Evolutionary conservation across 92 coral and sea anemone genomes (phyloP).

Genomic region (Zoanthus sansibaricus): DNA sequence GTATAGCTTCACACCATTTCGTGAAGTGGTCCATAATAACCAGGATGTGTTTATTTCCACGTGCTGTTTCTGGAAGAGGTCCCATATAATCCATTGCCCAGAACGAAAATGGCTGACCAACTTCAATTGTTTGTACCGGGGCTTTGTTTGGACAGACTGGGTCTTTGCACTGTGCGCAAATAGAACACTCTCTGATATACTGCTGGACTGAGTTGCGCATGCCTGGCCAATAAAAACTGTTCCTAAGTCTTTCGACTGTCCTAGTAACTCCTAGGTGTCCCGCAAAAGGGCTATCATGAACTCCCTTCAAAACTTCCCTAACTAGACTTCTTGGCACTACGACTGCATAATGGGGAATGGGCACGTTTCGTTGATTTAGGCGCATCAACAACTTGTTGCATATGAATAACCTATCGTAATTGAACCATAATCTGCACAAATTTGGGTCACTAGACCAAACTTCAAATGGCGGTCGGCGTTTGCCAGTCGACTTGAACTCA

Average conservation of each 20-base stretch:
- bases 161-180: constrained; percentile 32
- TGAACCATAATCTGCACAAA: too few relatives aligned
- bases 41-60: constrained; percentile 56
- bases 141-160: constrained; percentile 45
- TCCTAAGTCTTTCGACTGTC: constrained; percentile 32
- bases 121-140: constrained; percentile 42
- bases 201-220: constrained; percentile 43
- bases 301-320: too few relatives aligned
- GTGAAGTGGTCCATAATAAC: constrained; percentile 60
- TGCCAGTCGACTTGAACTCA: too few relatives aligned
- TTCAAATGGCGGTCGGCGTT: too few relatives aligned
- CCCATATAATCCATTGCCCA: constrained; percentile 73
- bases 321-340: too few relatives aligned
- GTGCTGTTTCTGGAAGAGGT: constrained; percentile 44
- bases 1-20: constrained; percentile 52
- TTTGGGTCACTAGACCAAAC: too few relatives aligned
- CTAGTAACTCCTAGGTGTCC: background rate
- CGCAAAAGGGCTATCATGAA: constrained; percentile 15
- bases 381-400: too few relatives aligned
- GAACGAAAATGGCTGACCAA: constrained; percentile 66
- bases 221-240: constrained; percentile 42
- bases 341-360: too few relatives aligned
- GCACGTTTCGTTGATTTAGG: too few relatives aligned
- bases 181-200: constrained; percentile 37
- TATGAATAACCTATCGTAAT: too few relatives aligned